These are phyloP conservation scores for Hermatobates lingyangjiaoensis DNA, from an alignment of 1,140 invertebrate species.

Conservation along the genomic window DNA sequence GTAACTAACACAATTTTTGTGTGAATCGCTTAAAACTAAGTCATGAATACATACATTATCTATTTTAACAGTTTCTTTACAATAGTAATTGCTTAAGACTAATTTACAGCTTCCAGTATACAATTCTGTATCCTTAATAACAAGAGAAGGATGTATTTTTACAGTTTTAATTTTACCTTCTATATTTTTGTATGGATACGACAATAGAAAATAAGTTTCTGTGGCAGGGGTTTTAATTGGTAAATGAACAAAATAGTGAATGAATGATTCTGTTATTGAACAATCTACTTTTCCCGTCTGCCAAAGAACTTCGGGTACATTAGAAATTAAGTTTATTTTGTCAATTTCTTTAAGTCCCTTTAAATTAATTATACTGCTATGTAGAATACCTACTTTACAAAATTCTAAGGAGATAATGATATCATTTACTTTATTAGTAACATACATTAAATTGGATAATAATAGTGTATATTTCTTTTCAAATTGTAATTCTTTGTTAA, in stretches of 20 bases:
- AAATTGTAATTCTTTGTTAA: neutral
- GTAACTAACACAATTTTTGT: neutral
- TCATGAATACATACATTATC: neutral
- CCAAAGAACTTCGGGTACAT: neutral
- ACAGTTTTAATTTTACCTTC: neutral
- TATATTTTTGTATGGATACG: neutral
- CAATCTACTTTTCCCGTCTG: neutral
- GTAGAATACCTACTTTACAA: neutral
- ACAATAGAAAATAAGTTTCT: neutral
- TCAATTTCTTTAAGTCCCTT: neutral
- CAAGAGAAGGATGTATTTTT: neutral
- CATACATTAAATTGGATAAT: neutral
- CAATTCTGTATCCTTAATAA: neutral
- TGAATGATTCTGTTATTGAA: neutral
- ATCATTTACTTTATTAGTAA: constrained; percentile 1
- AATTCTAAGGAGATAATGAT: neutral
- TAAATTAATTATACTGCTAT: neutral
- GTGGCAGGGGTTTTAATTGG: neutral
- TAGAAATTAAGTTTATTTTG: neutral
- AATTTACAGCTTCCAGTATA: neutral
- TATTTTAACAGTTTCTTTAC: neutral
- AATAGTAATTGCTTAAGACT: constrained; percentile 1
- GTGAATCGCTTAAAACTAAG: neutral
- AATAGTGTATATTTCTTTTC: neutral
- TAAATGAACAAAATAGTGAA: neutral